A percentile compares a stretch with the other conserved stretches of the same genome.
phyloP scores from a whole-genome alignment of 2,797 vertebrate genomes.

The Diceros bicornis region DNA sequence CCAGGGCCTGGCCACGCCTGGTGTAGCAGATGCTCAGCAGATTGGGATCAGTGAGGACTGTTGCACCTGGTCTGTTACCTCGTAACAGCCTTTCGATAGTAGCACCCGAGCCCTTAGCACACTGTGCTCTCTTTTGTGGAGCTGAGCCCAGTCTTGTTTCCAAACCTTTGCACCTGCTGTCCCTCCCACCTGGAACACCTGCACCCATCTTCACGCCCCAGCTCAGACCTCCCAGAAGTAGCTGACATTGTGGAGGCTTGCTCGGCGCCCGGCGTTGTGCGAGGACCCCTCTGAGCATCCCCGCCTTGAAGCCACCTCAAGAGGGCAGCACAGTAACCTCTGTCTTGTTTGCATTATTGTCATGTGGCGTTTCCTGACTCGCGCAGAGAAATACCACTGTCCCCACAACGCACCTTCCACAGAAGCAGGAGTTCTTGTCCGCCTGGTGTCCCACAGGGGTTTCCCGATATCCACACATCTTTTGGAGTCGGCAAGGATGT shows the following conservation, averaged over 20 bases:
- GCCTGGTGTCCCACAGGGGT: not conserved
- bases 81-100: not conserved
- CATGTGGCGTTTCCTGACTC: not conserved
- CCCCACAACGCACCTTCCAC: slow-evolving; percentile 83
- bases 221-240: not conserved
- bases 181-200: not conserved
- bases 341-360: not conserved
- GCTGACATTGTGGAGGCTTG: not conserved
- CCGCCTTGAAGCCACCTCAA: not conserved
- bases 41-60: not conserved
- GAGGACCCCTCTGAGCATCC: not conserved
- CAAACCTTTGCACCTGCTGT: not conserved
- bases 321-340: not conserved
- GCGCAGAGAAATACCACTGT: not conserved
- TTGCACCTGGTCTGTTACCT: not conserved
- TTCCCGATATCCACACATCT: slow-evolving; percentile 78
- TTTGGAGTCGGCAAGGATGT: slow-evolving; percentile 39
- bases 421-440: slow-evolving; percentile 60
- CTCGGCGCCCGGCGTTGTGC: not conserved
- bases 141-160: not conserved
- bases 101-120: not conserved
- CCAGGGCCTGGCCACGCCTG: not conserved
- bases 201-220: not conserved
- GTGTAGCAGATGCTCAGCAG: not conserved
- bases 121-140: fast-evolving